Evolutionary conservation across 2,113 vertebrate species (phyloP).

Genomic region (Pseudopipra pipra): DNA sequence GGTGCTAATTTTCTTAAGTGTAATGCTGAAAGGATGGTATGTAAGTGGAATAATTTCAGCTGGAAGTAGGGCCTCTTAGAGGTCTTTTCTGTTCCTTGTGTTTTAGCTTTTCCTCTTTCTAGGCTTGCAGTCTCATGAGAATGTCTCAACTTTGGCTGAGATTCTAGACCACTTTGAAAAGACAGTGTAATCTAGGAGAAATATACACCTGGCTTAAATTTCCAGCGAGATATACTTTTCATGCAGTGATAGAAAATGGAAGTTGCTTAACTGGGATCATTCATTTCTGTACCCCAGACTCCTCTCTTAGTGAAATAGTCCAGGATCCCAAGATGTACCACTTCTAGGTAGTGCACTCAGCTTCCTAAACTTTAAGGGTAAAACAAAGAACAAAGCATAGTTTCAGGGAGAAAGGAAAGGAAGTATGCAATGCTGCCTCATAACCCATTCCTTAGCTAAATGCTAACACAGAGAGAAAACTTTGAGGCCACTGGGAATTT

Average conservation of each 20-base stretch:
- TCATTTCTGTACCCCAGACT: neutral
- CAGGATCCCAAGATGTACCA: neutral
- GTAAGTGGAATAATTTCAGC: constrained; percentile 16
- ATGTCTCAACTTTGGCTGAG: neutral
- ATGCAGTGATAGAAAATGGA: neutral
- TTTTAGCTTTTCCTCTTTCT: neutral
- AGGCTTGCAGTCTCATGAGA: neutral
- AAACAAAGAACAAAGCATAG: neutral
- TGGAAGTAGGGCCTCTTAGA: neutral
- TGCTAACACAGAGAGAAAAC: neutral
- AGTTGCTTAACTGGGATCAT: neutral
- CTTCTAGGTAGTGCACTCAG: neutral
- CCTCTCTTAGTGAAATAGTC: neutral
- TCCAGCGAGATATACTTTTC: neutral
- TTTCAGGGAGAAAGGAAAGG: neutral
- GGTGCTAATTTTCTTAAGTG: constrained; percentile 57
- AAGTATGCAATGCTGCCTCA: neutral
- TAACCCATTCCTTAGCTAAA: neutral
- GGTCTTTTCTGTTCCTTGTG: neutral
- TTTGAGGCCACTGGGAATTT: neutral
- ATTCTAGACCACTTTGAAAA: neutral
- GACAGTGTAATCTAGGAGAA: neutral
- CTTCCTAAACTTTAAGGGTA: neutral
- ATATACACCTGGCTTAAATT: neutral
- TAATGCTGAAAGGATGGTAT: constrained; percentile 13